Conservation (phyloP, 2,113 vertebrate species). For the Calonectris borealis region DNA sequence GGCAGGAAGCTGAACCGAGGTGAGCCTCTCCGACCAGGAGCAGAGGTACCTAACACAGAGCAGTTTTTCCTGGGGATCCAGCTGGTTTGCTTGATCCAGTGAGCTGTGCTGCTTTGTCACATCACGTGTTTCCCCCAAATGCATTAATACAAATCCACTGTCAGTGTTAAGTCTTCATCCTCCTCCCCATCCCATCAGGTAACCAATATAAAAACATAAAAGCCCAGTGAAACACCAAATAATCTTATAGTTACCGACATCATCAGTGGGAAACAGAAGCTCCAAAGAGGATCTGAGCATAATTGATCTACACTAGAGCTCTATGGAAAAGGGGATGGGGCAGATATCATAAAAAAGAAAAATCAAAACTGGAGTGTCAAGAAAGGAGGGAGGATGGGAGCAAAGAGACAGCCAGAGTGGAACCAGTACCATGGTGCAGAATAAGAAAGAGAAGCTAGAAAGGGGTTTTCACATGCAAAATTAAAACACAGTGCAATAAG, state of each 20-base stretch:
- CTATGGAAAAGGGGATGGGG: not conserved
- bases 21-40: not conserved
- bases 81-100: not conserved
- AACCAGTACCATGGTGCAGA: not conserved
- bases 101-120: not conserved
- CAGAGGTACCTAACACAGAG: not conserved
- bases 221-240: not conserved
- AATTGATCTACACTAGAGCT: not conserved
- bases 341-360: not conserved
- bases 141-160: not conserved
- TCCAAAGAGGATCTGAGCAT: not conserved
- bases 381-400: not conserved
- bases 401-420: not conserved
- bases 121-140: not conserved
- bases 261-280: not conserved
- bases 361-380: not conserved
- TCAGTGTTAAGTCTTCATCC: not conserved
- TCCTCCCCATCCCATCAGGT: fast-evolving
- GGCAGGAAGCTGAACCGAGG: not conserved
- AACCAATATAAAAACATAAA: not conserved
- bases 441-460: not conserved
- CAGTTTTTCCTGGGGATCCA: not conserved
- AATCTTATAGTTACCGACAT: not conserved
- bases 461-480: slow-evolving; percentile 72
- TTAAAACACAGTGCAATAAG: slow-evolving; percentile 91